Base-by-base conservation (phyloP, 2,797 vertebrate species). In the Scyliorhinus canicula region DNA sequence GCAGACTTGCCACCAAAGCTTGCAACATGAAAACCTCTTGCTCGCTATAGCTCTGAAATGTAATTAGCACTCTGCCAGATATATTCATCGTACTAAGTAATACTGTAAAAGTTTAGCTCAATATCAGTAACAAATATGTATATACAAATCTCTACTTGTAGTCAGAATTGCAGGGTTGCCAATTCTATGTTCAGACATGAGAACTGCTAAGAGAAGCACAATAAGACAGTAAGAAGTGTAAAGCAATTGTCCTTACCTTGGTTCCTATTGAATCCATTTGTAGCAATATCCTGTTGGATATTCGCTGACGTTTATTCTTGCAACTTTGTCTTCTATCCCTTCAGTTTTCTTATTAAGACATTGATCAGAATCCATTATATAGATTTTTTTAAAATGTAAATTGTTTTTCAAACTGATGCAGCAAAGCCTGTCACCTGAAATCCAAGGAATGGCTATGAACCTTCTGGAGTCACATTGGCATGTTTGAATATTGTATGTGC, bases 271-370 rank as follows among this genome's bases (percentile, higher is more conserved):
- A 93, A 93, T 71, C 63, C 65, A 93, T 93, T 69, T 35, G 65
- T 26, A 16, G 69, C 65, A 93, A 26, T 93, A 71, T 26, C n/a
- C 93, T 71, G 26, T 71, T 69, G 65, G 47, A 71, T 71, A 50
- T 71, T 71, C 93, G 69, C 12, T 93, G 63, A 31, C 50, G 65
- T 71, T 50, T 31, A 35, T 26, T 69, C 65, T 93, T 71, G 44
- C 44, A 47, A 47, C 71, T 71, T 71, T 35, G 40, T 47, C 65
- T 16, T 31, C 86, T 50, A 71, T 90, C 44, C 63, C 93, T 93
- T 93, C 57, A 65, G 65, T 50, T 93, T 93, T 93, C 65, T 69
- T 93, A 71, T 93, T 93, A 71, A 69, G 65, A 93, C 93, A 21
- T 69, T 71, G 47, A 50, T 71, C 50, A 93, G 28, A 93, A 69